Conservation (phyloP, 2,113 vertebrate genomes). For the Rhadina sibilatrix region DNA sequence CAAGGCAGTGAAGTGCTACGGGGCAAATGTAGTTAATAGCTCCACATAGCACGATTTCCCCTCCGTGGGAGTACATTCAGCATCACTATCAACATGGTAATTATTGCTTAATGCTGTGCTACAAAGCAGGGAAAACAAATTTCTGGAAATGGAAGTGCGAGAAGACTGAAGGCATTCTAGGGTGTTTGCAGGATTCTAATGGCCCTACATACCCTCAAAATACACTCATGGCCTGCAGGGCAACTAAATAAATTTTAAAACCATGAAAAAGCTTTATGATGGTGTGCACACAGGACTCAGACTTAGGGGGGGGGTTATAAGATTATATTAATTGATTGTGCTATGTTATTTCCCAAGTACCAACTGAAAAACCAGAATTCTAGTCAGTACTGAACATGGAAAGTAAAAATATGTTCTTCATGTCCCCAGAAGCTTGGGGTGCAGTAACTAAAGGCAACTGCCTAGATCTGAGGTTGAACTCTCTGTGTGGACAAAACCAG, state of each 20-base stretch:
- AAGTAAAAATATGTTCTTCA: neutral
- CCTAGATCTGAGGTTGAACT: neutral
- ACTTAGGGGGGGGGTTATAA: neutral
- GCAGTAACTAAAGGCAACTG: neutral
- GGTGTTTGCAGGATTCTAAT: neutral
- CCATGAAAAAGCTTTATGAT: neutral
- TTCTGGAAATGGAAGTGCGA: neutral
- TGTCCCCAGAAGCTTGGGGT: neutral
- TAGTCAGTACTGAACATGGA: neutral
- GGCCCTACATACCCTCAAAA: neutral
- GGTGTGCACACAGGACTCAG: neutral
- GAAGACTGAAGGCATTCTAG: neutral
- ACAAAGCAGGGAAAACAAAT: neutral
- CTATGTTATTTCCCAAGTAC: neutral
- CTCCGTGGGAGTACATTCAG: neutral
- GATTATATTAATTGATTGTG: neutral
- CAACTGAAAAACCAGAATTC: neutral
- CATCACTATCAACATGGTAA: conserved; percentile 22
- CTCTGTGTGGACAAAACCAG: neutral
- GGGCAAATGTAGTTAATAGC: conserved; percentile 49
- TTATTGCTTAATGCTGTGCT: conserved; percentile 29
- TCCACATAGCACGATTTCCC: conserved; percentile 28
- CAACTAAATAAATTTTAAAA: neutral
- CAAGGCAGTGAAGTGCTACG: neutral
- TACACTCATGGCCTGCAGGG: neutral